Evolutionary conservation across 2,888 invertebrate genomes (phyloP).

Genomic region (Nomada lathburiana): DNA sequence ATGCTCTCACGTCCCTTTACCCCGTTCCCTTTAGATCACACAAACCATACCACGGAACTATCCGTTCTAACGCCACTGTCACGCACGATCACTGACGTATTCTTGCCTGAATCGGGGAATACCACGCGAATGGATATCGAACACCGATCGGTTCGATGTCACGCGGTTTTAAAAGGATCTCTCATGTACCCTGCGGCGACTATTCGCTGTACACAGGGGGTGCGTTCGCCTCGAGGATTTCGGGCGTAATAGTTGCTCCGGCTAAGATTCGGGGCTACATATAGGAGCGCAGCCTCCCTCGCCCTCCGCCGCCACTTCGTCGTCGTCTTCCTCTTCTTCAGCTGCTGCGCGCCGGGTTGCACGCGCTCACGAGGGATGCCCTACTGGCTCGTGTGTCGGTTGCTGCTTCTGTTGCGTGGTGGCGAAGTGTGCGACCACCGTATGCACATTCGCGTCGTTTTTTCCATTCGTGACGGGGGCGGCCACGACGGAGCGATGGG

Average conservation of each 20-base stretch:
- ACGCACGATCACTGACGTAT: conserved; percentile 51
- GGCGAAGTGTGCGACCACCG: conserved; percentile 64
- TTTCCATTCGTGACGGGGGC: conserved; percentile 23
- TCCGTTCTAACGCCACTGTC: conserved; percentile 41
- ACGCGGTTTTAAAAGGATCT: conserved; percentile 12
- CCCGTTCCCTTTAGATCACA: conserved; percentile 29
- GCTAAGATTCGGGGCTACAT: conserved; percentile 83
- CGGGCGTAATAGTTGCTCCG: conserved; percentile 82
- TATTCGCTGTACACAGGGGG: conserved; percentile 51
- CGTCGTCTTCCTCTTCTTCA: conserved; percentile 68
- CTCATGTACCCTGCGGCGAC: conserved; percentile 39
- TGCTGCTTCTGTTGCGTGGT: conserved; percentile 57
- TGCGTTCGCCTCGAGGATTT: conserved; percentile 80
- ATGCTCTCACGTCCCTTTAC: conserved; percentile 24
- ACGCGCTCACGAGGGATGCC: conserved; percentile 69
- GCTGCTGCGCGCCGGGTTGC: conserved; percentile 65
- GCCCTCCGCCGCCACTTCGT: conserved; percentile 69
- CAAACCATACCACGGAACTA: conserved; percentile 45
- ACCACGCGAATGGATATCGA: neutral
- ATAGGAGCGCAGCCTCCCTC: conserved; percentile 82
- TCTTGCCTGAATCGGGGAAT: neutral
- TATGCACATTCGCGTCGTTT: conserved; percentile 38
- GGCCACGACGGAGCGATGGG: neutral
- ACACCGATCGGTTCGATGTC: neutral
- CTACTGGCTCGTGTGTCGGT: conserved; percentile 52